Base-by-base conservation (phyloP, 53 echinoderm and acorn worm species). In the Echinarachnius parma region DNA sequence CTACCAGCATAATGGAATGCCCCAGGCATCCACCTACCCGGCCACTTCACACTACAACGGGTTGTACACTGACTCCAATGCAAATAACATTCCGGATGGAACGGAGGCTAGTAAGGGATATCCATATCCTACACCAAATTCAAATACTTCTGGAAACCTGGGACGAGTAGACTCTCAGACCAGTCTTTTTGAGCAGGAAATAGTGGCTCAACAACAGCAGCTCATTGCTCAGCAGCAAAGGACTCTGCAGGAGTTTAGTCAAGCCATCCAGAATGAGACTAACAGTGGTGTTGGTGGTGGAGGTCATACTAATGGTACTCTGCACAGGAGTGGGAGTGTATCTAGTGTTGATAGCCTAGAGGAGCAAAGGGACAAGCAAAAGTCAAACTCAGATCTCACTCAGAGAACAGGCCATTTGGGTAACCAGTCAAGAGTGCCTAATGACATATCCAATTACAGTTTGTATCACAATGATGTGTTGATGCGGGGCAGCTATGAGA, bases 321-420 rank as follows among this genome's bases (percentile, higher is more conserved):
- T 94, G 22, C 72, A 85, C 14, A 50, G 83, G 24, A 89, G 89
- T 42, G 78, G 77, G 31, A 93, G 93, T 60, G 34, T 87, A 11
- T 92, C 85, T 1, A 98, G 98, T 62, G 44, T 98, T 49, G 92
- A 92, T 75, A 98, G 98, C 42, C 56, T 98, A 31, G 92, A 90
- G 59, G 86, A 83, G 34, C 66, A 82, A 37, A 66, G 53, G 37
- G 15, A 31, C 37, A 65, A 47, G 44, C 8, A 46, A 65, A 65
- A 42, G 42, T 28, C 42, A 39, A 29, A 44, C 65, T 0, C 46
- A 46, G 65, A 46, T 13, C 42, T 13, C 42, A 28, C 62, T 62
- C 34, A 36, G 39, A 39, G 62, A 62, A 22, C 30, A 65, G 20
- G 39, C 29, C 21, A 3, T 26, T 37, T 22, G 47, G 24, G 26